Evolutionary conservation across 2,888 invertebrate species (phyloP).

Genomic region (Heliothis peltigera): DNA sequence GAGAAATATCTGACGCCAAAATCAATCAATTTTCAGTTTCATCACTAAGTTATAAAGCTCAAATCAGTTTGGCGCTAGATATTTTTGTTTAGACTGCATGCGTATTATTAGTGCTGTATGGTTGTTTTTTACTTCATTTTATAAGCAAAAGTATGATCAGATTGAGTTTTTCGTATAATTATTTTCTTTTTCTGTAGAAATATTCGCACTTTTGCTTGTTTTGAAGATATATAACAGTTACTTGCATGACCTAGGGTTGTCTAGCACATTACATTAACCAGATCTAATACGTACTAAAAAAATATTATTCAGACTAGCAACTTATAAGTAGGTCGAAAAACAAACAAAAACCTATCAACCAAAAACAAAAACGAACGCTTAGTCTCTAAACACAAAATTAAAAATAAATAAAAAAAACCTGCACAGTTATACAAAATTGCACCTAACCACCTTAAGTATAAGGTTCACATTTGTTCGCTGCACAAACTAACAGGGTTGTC

Average conservation of each 20-base stretch:
- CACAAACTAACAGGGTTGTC: conserved; percentile 52
- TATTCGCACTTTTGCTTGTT: conserved; percentile 12
- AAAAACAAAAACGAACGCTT: conserved; percentile 19
- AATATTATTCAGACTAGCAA: conserved; percentile 21
- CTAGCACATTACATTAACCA: conserved; percentile 47
- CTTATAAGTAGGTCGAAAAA: conserved; percentile 12
- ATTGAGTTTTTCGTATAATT: neutral
- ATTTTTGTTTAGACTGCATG: neutral
- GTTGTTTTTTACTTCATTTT: conserved; percentile 4
- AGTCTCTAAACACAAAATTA: conserved; percentile 2
- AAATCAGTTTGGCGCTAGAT: conserved; percentile 2
- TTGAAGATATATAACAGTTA: conserved; percentile 13
- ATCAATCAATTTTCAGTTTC: conserved; percentile 7
- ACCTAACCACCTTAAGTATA: conserved; percentile 32
- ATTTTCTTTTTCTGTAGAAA: neutral
- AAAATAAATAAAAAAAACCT: conserved; percentile 2
- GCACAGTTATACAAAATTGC: conserved; percentile 22
- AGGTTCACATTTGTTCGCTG: conserved; percentile 27
- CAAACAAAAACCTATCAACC: conserved; percentile 12
- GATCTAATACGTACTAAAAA: conserved; percentile 27
- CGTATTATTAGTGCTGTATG: conserved; percentile 28
- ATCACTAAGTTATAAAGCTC: neutral
- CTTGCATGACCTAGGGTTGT: conserved; percentile 55
- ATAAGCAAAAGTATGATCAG: neutral
- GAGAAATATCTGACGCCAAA: conserved; percentile 4